phyloP scores from a whole-genome alignment of 2,113 vertebrate species.

The Rhinogobius similis region DNA sequence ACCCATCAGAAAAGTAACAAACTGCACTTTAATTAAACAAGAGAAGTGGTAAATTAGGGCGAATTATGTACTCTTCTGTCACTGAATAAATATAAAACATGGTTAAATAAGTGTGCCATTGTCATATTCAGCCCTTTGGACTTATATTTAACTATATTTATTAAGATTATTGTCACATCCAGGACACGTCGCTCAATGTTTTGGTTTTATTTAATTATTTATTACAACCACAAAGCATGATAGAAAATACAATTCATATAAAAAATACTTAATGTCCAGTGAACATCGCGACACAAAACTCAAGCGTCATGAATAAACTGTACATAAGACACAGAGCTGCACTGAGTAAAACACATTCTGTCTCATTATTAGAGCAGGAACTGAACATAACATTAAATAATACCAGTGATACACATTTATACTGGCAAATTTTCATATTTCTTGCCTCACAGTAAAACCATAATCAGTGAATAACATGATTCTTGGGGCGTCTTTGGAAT shows the following conservation, averaged over 20 bases:
- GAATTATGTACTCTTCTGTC: too few species aligned
- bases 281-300: background rate
- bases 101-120: too few species aligned
- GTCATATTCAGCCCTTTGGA: too few species aligned
- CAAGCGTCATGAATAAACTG: conserved; percentile 10
- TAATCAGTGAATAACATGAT: background rate
- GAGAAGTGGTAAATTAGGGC: too few species aligned
- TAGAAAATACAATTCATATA: background rate
- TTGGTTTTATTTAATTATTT: background rate
- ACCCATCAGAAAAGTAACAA: too few species aligned
- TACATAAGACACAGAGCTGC: conserved; percentile 23
- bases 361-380: background rate
- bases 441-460: background rate
- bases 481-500: too few species aligned
- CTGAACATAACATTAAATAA: background rate
- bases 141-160: too few species aligned
- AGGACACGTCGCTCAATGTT: too few species aligned
- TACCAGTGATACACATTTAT: too few species aligned
- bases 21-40: too few species aligned
- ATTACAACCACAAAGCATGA: background rate
- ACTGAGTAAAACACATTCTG: conserved; percentile 4
- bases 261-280: background rate
- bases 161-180: too few species aligned
- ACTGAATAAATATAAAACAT: too few species aligned
- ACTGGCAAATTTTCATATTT: background rate